Evolutionary conservation across 2,113 vertebrate species (phyloP).

Genomic region (Ctenodactylus gundi): DNA sequence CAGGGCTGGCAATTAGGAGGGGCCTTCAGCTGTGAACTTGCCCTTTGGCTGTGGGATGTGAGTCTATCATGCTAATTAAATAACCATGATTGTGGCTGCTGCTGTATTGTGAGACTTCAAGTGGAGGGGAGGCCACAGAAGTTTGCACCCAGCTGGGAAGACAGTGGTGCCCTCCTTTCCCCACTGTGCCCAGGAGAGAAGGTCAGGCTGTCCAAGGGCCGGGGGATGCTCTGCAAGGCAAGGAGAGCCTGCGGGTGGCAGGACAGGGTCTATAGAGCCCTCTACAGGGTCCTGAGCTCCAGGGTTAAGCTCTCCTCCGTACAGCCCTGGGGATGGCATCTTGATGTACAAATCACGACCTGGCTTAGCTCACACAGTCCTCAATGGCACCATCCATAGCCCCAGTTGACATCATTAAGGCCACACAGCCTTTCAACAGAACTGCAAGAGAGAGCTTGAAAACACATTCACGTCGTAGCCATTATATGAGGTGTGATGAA

Average conservation of each 20-base stretch:
- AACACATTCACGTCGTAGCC: too few relatives aligned
- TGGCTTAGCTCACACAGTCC: not conserved
- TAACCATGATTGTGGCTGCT: constrained; percentile 63
- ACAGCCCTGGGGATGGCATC: not conserved
- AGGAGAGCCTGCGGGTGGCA: fast-evolving
- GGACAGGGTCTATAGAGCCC: not conserved
- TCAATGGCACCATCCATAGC: not conserved
- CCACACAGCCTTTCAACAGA: not conserved
- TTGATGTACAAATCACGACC: not conserved
- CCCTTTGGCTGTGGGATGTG: constrained; percentile 78
- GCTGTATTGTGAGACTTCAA: constrained; percentile 69
- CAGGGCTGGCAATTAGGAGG: constrained; percentile 76
- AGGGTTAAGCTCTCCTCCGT: not conserved
- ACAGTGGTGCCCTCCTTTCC: constrained; percentile 38
- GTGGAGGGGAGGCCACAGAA: not conserved
- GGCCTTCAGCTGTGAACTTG: constrained; percentile 73
- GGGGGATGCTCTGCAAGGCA: not conserved
- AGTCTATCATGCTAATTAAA: constrained; percentile 80
- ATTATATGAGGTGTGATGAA: not conserved
- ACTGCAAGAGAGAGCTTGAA: not conserved
- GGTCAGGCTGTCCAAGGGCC: not conserved
- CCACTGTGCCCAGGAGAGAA: constrained; percentile 54
- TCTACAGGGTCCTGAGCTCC: constrained; percentile 33
- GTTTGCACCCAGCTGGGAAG: constrained; percentile 69
- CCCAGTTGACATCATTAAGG: not conserved